Evolutionary conservation across 2,888 invertebrate genomes (phyloP).

Genomic region (Cheilosia pagana): DNA sequence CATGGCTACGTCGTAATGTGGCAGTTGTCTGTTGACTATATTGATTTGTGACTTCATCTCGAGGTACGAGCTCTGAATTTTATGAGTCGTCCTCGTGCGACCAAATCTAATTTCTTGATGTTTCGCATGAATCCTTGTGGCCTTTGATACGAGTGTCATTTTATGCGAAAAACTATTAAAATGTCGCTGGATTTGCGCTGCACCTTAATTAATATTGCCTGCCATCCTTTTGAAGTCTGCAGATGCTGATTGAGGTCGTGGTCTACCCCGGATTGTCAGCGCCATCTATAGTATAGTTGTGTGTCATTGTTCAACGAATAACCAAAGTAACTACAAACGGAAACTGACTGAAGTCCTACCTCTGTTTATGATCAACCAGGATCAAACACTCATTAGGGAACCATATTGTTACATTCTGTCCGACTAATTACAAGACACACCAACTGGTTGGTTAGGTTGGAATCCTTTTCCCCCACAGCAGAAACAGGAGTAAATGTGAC

Average conservation of each 20-base stretch:
- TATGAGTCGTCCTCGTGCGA: conserved; percentile 24
- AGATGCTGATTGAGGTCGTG: neutral
- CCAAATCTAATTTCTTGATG: conserved; percentile 22
- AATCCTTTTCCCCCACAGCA: neutral
- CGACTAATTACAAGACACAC: conserved; percentile 33
- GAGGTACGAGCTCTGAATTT: conserved; percentile 12
- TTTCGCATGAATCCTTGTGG: neutral
- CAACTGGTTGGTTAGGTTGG: neutral
- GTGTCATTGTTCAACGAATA: too few relatives aligned
- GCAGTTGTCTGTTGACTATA: neutral
- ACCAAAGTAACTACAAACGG: too few relatives aligned
- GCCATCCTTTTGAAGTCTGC: too few relatives aligned
- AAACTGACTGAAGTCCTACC: too few relatives aligned
- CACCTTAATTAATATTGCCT: too few relatives aligned
- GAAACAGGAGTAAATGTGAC: neutral
- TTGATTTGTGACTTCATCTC: conserved; percentile 66
- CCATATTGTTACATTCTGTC: conserved; percentile 38
- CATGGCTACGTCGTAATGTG: neutral
- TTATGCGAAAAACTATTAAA: too few relatives aligned
- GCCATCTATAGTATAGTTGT: too few relatives aligned
- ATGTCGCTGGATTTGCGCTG: too few relatives aligned
- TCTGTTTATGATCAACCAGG: too few relatives aligned
- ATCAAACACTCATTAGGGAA: neutral
- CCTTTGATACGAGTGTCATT: too few relatives aligned
- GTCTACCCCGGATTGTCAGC: too few relatives aligned